Percentiles rank a stretch among this genome's conserved stretches.
phyloP scores from a whole-genome alignment of 2,797 vertebrate species.

The Pyrocephalus nanus region DNA sequence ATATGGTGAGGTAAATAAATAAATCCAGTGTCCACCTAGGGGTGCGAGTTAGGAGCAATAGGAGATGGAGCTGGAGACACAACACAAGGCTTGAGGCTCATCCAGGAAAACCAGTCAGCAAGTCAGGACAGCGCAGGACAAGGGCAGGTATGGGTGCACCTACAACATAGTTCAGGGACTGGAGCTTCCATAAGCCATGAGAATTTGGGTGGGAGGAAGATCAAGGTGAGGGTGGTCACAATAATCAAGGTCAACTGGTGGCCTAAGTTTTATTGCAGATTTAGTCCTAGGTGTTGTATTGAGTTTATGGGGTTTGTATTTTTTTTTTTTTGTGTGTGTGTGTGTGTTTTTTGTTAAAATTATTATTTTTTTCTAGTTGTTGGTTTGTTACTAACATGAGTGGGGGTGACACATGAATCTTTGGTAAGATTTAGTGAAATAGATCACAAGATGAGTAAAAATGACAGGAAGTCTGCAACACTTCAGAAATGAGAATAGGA shows the following conservation, averaged over 20 bases:
- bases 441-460: background rate
- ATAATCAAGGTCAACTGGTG: background rate
- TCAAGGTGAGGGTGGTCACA: background rate
- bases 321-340: background rate
- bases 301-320: rapidly evolving
- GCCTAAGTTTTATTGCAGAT: background rate
- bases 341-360: background rate
- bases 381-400: background rate
- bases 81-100: background rate
- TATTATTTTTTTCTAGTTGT: background rate
- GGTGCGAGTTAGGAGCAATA: background rate
- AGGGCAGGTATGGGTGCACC: background rate
- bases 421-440: background rate
- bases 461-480: background rate
- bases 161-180: background rate
- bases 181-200: background rate
- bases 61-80: background rate
- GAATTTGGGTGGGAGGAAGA: background rate
- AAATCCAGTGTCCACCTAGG: background rate
- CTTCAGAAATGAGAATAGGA: background rate
- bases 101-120: background rate
- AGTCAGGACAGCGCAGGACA: background rate
- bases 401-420: background rate
- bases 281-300: background rate
- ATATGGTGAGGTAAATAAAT: background rate